phyloP scores from a whole-genome alignment of 2,113 vertebrate species.

The Hemiscyllium ocellatum region DNA sequence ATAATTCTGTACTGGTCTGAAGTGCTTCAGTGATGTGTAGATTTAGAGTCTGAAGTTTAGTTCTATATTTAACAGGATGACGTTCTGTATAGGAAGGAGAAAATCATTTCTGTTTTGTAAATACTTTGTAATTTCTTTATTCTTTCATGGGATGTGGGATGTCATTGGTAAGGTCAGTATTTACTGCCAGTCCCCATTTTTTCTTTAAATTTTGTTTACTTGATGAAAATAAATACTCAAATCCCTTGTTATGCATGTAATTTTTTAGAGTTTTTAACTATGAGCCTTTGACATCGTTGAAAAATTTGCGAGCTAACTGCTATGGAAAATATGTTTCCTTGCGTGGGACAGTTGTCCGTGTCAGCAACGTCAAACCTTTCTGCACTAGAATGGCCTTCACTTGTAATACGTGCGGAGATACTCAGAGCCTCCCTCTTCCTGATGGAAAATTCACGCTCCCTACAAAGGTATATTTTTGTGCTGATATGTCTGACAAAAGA shows the following conservation, averaged over 20 bases:
- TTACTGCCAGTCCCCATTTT: no score
- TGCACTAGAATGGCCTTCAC: constrained; percentile 82
- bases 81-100: background rate
- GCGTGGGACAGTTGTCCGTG: constrained; percentile 83
- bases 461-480: constrained; percentile 65
- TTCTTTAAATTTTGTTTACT: background rate
- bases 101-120: no score
- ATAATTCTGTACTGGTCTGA: no score
- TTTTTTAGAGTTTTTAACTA: constrained; percentile 82
- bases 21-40: background rate
- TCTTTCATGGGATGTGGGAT: no score
- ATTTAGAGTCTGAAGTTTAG: background rate
- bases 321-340: constrained; percentile 81
- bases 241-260: background rate
- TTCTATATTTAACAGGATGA: background rate
- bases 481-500: background rate
- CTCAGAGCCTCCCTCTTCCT: constrained; percentile 68
- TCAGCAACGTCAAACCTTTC: constrained; percentile 83
- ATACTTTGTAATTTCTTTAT: no score
- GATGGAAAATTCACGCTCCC: constrained; percentile 82
- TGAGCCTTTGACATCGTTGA: constrained; percentile 75
- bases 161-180: no score
- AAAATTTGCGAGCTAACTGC: constrained; percentile 77
- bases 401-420: constrained; percentile 68
- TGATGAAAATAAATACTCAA: background rate